Base-by-base conservation (phyloP, 2,797 vertebrate species). In the Fratercula arctica region DNA sequence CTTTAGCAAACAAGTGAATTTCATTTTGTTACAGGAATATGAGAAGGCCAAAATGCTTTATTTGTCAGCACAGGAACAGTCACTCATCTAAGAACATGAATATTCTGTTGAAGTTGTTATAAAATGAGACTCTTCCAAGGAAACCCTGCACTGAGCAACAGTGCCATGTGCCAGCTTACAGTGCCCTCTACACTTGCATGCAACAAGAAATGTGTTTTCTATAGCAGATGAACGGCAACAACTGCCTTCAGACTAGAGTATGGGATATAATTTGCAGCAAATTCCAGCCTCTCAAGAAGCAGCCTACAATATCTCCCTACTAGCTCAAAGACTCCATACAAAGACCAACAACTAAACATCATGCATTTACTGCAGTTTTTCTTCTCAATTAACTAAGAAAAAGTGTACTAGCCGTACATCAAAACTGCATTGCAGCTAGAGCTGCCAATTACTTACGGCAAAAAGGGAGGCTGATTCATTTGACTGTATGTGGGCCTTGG, bases 401-500 rank as follows among this genome's bases (percentile, higher is more conserved):
- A 92, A 95, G 48, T 41, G 41, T 76, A 82, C 88, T 90, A 93
- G 81, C 78, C 84, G 70, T 46, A 90, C 37, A 95, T 83, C 84
- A 87, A 95, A 97, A 85, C 95, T 97, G 96, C 96, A 97, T 79
- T 97, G 96, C 96, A 97, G 96, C 90, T 95, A 74, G 72, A 92
- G 60, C 84, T 96, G 95, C 96, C 95, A 96, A 83, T 95, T 90
- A 90, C 90, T 93, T 85, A 79, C 57, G 77, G 94, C 88, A 93
- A 82, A 80, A 93, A 82, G 56, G 70, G 64, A 93, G 80, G 91
- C 85, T 96, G 96, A 97, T 94, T 97, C 96, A 96, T 94, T 70
- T 20, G 33, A 79, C 74, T 89, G 31, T 35, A 96, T 74, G 95
- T 92, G 88, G 96, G 95, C 88, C 91, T 85, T 61, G 88, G 80